phyloP scores from a whole-genome alignment of 2,797 vertebrate species.

The Protosalanx chinensis region DNA sequence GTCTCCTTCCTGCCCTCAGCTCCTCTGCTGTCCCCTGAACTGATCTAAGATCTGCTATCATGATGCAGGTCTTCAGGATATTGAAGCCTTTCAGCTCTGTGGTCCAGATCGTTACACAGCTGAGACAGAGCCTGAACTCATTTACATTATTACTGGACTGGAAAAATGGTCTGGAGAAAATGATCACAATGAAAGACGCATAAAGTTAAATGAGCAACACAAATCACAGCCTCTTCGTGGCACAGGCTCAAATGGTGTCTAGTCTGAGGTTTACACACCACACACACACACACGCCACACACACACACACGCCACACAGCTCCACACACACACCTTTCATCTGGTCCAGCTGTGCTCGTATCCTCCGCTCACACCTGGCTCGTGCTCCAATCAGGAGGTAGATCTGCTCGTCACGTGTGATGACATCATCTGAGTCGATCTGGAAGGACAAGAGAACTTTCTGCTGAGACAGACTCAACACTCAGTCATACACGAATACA shows the following conservation, averaged over 20 bases:
- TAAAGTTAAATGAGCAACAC: neutral
- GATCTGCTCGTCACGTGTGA: constrained; percentile 88
- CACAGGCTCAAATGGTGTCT: too few relatives aligned
- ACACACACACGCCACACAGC: too few relatives aligned
- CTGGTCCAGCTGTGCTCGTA: constrained; percentile 66
- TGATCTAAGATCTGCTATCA: constrained; percentile 20
- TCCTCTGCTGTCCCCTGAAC: neutral
- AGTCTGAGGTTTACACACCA: too few relatives aligned
- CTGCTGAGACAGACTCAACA: neutral
- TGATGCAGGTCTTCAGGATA: constrained; percentile 38
- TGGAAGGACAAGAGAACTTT: constrained; percentile 36
- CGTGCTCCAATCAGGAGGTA: constrained; percentile 82
- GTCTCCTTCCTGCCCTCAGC: neutral
- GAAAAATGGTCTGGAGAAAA: neutral
- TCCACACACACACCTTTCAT: constrained; percentile 64
- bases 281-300: neutral
- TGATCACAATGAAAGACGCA: neutral
- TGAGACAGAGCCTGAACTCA: constrained; percentile 8
- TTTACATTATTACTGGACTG: neutral
- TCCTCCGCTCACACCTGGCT: constrained; percentile 76
- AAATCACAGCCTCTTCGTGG: too few relatives aligned
- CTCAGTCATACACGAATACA: neutral
- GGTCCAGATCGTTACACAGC: too few relatives aligned
- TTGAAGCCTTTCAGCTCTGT: constrained; percentile 21
- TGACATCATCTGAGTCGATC: constrained; percentile 88